These are phyloP conservation scores for Arctopsyche grandis DNA, from an alignment of 1,140 invertebrate species.

Conservation along the genomic window DNA sequence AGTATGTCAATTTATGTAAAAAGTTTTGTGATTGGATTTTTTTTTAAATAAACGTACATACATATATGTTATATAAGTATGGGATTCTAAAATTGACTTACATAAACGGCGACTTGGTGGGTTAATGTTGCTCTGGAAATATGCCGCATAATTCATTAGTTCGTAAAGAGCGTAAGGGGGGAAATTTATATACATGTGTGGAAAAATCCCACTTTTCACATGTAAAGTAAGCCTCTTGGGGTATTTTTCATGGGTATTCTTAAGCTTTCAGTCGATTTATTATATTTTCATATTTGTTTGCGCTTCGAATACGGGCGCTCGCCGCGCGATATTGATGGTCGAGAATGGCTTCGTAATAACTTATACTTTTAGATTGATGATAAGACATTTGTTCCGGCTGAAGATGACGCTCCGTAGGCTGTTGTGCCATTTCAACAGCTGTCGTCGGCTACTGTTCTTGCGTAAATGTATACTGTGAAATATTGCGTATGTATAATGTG, in stretches of 20 bases:
- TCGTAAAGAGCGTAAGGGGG: not conserved
- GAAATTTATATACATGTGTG: not conserved
- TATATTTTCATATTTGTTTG: conserved; percentile 30
- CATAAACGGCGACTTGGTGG: too few species aligned
- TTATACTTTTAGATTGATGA: conserved; percentile 32
- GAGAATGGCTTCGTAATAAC: conserved; percentile 23
- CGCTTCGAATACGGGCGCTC: not conserved
- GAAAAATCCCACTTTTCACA: not conserved
- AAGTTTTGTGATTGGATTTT: too few species aligned
- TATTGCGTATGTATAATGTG: not conserved
- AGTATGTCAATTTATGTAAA: too few species aligned
- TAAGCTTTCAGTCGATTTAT: conserved; percentile 13
- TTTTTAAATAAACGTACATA: too few species aligned
- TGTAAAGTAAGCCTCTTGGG: not conserved
- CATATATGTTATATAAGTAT: too few species aligned
- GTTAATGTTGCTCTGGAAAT: too few species aligned
- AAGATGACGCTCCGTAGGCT: not conserved
- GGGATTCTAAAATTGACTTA: too few species aligned
- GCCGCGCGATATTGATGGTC: conserved; percentile 27
- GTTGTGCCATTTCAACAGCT: too few species aligned
- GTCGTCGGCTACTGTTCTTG: not conserved
- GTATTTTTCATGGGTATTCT: not conserved
- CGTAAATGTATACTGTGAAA: not conserved
- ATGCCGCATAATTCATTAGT: conserved; percentile 1
- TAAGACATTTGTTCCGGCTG: not conserved